Percentiles rank a stretch among this genome's conserved stretches.
Evolutionary conservation across 1,140 invertebrate genomes (phyloP).

Genomic region (Dendroctonus ponderosae): DNA sequence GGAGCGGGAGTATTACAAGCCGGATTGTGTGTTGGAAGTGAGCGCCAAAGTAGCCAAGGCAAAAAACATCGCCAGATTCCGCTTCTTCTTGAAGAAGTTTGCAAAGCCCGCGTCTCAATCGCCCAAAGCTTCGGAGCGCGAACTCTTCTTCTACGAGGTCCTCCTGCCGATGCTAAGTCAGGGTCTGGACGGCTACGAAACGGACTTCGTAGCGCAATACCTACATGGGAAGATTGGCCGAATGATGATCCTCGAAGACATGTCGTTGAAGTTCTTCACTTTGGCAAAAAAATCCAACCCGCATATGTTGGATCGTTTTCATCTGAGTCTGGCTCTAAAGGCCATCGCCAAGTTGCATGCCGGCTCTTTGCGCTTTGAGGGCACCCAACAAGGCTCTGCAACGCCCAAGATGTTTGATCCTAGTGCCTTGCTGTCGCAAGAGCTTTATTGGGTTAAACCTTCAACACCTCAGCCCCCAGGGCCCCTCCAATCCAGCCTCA

Average conservation of each 20-base stretch:
- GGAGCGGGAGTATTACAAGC: conserved; percentile 22
- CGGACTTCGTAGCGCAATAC: conserved; percentile 17
- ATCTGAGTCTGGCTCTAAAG: conserved; percentile 21
- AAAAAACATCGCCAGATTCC: conserved; percentile 18
- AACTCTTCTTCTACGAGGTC: conserved; percentile 14
- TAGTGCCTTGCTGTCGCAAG: conserved; percentile 4
- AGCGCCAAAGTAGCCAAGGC: conserved; percentile 18
- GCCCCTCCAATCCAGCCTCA: not conserved
- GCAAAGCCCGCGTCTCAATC: not conserved
- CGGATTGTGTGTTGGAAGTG: conserved; percentile 16
- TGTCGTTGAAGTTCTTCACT: conserved; percentile 14
- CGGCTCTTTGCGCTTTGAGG: conserved; percentile 3
- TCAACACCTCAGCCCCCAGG: no score
- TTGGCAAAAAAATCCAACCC: conserved; percentile 13
- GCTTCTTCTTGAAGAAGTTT: conserved; percentile 24
- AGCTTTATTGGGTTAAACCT: conserved; percentile 3
- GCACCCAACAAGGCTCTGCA: not conserved
- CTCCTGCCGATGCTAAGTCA: conserved; percentile 3
- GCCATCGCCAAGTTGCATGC: conserved; percentile 21
- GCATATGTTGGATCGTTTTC: conserved; percentile 21
- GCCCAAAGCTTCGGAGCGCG: conserved; percentile 3
- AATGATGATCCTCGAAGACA: conserved; percentile 24
- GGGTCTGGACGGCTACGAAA: not conserved
- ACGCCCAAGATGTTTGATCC: conserved; percentile 3
- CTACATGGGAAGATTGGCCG: not conserved